A percentile compares a stretch with the other conserved stretches of the same genome.
Conservation (phyloP, 1,140 invertebrate species). For the Rhagoletis pomonella region DNA sequence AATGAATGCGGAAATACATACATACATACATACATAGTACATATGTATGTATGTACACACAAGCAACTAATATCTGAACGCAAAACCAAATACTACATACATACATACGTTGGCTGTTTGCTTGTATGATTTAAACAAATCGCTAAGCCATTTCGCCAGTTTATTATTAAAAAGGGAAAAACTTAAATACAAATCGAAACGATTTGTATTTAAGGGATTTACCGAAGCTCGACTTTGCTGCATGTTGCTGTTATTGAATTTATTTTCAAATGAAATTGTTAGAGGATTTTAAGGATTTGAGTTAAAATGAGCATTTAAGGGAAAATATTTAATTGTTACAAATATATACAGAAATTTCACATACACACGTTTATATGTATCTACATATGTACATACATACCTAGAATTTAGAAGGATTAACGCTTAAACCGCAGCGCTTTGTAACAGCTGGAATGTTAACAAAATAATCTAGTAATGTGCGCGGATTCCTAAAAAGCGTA, state of each 20-base stretch:
- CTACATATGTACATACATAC: neutral
- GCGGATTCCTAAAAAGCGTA: neutral
- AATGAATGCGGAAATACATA: neutral
- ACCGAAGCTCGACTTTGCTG: neutral
- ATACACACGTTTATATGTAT: neutral
- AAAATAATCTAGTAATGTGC: neutral
- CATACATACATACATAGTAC: neutral
- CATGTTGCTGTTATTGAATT: constrained; percentile 22
- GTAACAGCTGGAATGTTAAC: neutral
- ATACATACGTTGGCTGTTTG: neutral
- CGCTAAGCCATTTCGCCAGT: neutral
- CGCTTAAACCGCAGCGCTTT: neutral
- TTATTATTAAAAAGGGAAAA: neutral
- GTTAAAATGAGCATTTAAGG: constrained; percentile 3
- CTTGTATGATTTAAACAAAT: neutral
- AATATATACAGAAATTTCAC: neutral
- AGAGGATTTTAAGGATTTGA: constrained; percentile 41
- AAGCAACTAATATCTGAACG: too few relatives aligned
- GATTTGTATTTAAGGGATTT: constrained; percentile 29
- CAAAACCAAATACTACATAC: neutral
- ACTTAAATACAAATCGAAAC: neutral
- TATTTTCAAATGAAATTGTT: neutral
- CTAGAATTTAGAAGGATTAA: neutral
- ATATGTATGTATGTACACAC: neutral
- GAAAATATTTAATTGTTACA: neutral